Percentiles rank a stretch among this genome's conserved stretches.
phyloP scores from a whole-genome alignment of 2,888 invertebrate species.

The Linyphia triangularis region DNA sequence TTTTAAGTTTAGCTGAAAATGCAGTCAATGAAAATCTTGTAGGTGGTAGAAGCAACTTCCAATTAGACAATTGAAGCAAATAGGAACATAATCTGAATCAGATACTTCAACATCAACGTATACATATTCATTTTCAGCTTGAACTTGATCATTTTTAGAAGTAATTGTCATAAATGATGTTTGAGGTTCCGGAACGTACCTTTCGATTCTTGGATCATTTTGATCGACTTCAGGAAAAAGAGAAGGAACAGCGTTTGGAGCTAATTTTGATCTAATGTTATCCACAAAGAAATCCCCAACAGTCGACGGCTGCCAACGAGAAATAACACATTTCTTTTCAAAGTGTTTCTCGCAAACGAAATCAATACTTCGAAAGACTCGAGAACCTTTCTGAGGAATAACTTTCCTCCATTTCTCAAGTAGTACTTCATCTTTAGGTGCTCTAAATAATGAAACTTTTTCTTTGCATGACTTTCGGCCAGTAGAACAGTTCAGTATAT shows the following conservation, averaged over 20 bases:
- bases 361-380: constrained; percentile 5
- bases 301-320: constrained; percentile 26
- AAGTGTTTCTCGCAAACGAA: constrained; percentile 58
- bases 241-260: constrained; percentile 36
- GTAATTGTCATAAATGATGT: neutral
- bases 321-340: constrained; percentile 29
- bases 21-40: neutral
- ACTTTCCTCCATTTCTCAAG: constrained; percentile 37
- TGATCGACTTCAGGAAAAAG: constrained; percentile 11
- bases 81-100: constrained; percentile 32
- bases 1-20: too few relatives aligned
- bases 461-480: constrained; percentile 28
- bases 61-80: constrained; percentile 49
- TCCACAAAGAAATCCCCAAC: constrained; percentile 26
- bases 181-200: neutral
- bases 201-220: constrained; percentile 1
- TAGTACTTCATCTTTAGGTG: constrained; percentile 32
- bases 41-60: constrained; percentile 13
- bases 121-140: neutral
- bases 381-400: constrained; percentile 24
- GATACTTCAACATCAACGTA: constrained; percentile 8
- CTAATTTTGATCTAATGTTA: constrained; percentile 28
- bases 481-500: constrained; percentile 39
- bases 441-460: constrained; percentile 46
- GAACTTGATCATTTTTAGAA: neutral